Percentiles rank a stretch among this genome's conserved stretches.
These are phyloP conservation scores for Pangasius sanitwongsei DNA, from an alignment of 2,797 vertebrate genomes.

Conservation along the genomic window DNA sequence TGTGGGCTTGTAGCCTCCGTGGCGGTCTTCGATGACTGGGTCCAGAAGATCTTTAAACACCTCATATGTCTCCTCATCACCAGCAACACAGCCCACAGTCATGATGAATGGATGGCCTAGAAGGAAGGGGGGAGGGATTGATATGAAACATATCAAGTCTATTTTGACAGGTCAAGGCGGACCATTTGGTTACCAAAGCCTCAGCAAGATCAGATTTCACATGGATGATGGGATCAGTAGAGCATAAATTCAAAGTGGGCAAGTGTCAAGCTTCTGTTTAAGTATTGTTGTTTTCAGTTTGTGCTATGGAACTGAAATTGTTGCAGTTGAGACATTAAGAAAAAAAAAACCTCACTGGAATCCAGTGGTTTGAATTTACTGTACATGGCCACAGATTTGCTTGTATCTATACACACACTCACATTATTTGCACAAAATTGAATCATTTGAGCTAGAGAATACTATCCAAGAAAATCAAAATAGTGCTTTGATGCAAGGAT, in stretches of 20 bases:
- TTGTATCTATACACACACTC: not conserved
- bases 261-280: not conserved
- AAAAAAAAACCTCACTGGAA: not conserved
- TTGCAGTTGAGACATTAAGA: not conserved
- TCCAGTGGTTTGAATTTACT: not conserved
- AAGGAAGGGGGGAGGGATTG: not conserved
- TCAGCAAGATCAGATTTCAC: not conserved
- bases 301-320: not conserved
- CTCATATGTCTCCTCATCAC: slow-evolving; percentile 90
- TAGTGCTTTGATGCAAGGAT: not conserved
- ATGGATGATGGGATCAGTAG: not conserved
- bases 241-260: not conserved
- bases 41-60: slow-evolving; percentile 87
- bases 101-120: slow-evolving; percentile 94
- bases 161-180: not conserved
- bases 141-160: not conserved
- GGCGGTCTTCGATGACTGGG: slow-evolving; percentile 91
- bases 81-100: slow-evolving; percentile 93
- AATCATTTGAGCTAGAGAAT: no score
- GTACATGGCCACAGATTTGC: not conserved
- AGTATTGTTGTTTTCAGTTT: not conserved
- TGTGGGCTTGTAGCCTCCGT: slow-evolving; percentile 91
- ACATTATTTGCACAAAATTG: not conserved
- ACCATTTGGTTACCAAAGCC: not conserved
- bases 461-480: not conserved